Evolutionary conservation across 2,797 vertebrate species (phyloP).

Genomic region (Distichodus sexfasciatus): DNA sequence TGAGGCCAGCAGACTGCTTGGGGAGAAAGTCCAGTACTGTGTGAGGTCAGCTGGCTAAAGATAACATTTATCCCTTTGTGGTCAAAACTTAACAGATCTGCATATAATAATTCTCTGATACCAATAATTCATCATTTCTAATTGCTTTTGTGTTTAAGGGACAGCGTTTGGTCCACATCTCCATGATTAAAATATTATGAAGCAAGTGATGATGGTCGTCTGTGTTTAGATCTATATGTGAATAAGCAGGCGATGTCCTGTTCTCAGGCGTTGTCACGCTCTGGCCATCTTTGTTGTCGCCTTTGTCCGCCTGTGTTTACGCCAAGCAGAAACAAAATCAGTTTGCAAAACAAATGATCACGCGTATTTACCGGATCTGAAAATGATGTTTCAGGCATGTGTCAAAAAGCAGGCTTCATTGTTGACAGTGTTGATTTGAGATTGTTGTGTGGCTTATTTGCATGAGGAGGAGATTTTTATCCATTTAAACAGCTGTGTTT

Average conservation of each 20-base stretch:
- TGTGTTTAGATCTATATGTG: neutral
- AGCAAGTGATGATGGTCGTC: neutral
- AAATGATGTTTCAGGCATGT: neutral
- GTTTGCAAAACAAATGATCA: neutral
- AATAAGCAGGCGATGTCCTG: neutral
- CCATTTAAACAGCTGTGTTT: slow-evolving; percentile 19
- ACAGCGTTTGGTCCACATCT: neutral
- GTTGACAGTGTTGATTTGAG: neutral
- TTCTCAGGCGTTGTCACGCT: neutral
- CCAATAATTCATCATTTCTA: neutral
- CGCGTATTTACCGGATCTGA: neutral
- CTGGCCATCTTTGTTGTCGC: neutral
- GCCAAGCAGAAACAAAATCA: neutral
- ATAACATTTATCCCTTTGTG: too few species aligned
- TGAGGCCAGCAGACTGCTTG: too few species aligned
- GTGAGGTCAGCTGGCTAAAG: too few species aligned
- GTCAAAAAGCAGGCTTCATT: neutral
- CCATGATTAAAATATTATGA: neutral
- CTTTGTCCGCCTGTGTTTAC: slow-evolving; percentile 4
- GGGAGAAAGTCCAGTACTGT: too few species aligned
- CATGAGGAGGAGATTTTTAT: neutral
- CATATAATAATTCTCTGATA: neutral
- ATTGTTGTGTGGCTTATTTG: neutral
- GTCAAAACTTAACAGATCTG: neutral
- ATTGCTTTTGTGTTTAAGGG: neutral